Percentiles rank a stretch among this genome's conserved stretches.
phyloP scores from a whole-genome alignment of 1,140 invertebrate genomes.

The Penaeus chinensis region DNA sequence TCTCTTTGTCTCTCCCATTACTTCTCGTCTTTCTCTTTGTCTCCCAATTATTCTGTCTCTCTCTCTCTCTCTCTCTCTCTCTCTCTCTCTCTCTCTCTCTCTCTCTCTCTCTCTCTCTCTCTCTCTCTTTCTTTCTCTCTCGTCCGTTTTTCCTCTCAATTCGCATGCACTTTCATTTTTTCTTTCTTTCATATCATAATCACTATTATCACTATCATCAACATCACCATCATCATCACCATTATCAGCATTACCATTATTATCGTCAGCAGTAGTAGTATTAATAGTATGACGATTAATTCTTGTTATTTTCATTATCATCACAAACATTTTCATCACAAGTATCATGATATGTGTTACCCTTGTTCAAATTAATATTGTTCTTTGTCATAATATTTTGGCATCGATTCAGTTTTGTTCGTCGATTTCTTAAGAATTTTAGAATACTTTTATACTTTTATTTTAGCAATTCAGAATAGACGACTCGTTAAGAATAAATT shows the following conservation, averaged over 20 bases:
- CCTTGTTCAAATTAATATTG: too few species aligned
- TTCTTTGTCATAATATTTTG: too few species aligned
- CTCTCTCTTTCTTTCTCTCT: not conserved
- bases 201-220: conserved; percentile 4
- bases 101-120: not conserved
- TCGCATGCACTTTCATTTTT: not conserved
- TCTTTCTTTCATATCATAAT: not conserved
- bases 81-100: not conserved
- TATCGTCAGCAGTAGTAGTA: too few species aligned
- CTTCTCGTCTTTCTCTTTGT: not conserved
- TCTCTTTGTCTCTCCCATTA: not conserved
- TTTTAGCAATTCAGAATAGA: too few species aligned
- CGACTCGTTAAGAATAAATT: too few species aligned
- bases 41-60: not conserved
- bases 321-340: too few species aligned
- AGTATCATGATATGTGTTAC: too few species aligned
- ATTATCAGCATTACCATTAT: not conserved
- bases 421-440: too few species aligned
- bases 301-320: too few species aligned
- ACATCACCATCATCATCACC: not conserved
- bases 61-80: conserved; percentile 1
- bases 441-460: too few species aligned
- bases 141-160: not conserved
- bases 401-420: too few species aligned
- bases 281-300: too few species aligned